Evolutionary conservation across 2,113 vertebrate genomes (phyloP), one percentile per base, ranked within the genome.

Genomic region (Peromyscus polionotus): DNA sequence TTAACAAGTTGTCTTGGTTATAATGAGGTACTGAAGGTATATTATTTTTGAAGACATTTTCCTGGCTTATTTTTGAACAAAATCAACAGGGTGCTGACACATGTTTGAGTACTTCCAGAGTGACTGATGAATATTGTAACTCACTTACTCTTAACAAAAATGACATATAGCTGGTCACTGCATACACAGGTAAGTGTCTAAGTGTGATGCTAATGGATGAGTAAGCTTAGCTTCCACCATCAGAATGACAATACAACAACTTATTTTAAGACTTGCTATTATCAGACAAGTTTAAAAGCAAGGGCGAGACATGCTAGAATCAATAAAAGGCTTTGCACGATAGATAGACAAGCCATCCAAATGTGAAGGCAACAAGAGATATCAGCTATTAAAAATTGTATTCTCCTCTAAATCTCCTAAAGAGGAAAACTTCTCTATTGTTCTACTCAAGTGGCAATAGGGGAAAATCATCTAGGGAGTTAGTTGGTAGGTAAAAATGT

Each of bases 61-160:
- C 22, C 42, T 42, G 33, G 36, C 39, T 2, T 88, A 12, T 26
- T 88, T 90, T 88, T 83, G 26, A 86, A 91, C 48, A 33, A 92
- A 95, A 92, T 94, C 2, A 88, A 68, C 59, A 88, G 36, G 9
- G 1, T 73, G 90, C n/a, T 54, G 36, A 45, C 77, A 73, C 72
- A 76, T 86, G 59, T 95, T 95, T 87, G 67, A 59, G 59, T 84
- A 79, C 33, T 48, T 83, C 14, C 63, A 67, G 36, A 31, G 80
- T 95, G 20, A 83, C 33, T 83, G 51, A 81, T 92, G 12, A 80
- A 73, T 91, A 36, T n/a, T 77, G 61, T 96, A 79, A 95, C 54
- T 90, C 61, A 94, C 12, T 11, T 70, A n/a, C 57, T 88, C 65
- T 97, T 96, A 81, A 91, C 88, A 92, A 72, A 96, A 96, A 90